Evolutionary conservation across 2,113 vertebrate species (phyloP), one percentile per base, ranked within the genome.

Genomic region (Alosa alosa): DNA sequence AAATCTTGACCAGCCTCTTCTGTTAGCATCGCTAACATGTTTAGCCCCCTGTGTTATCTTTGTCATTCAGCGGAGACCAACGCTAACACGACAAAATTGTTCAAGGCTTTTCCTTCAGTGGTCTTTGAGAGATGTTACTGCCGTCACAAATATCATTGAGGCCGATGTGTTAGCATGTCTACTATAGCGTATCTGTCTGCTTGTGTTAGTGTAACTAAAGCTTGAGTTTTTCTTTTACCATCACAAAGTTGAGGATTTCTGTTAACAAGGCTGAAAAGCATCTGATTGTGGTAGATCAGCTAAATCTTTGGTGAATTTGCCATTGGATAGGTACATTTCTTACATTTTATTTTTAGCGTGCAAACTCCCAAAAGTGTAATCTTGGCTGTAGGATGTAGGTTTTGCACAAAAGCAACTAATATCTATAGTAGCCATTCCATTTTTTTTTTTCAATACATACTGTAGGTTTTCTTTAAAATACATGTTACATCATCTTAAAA

Each of bases 231-330:
- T 78, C 31, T 10, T 78, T 78, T 39, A 78, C 10, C 72, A 78
- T 78, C 31, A 39, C 31, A 78, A 78, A 78, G 31, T 78, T 39
- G 11, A 78, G 72, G 64, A 36, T 72, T 72, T 72, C 36, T 78
- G 72, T 78, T 78, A 41, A 39, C 72, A 78, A 78, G 72, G 72
- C 72, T 41, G 31, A 78, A 36, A 78, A 78, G 72, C 72, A 78
- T 78, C 72, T 78, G 72, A 39, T 78, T 78, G 72, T 78, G 25
- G 72, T 78, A 39, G 36, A 36, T 41, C 72, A 83, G 86, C 36
- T 68, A 83, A 88, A 85, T 86, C 86, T 87, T 85, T 87, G 84
- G 86, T 86, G 72, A 55, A 85, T 84, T 82, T 64, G 52, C 78
- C 60, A 78, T 78, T 78, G 72, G 36, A 39, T 10, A 78, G 72